Conservation (phyloP, 2,113 vertebrate genomes). For the Thomomys bottae region DNA sequence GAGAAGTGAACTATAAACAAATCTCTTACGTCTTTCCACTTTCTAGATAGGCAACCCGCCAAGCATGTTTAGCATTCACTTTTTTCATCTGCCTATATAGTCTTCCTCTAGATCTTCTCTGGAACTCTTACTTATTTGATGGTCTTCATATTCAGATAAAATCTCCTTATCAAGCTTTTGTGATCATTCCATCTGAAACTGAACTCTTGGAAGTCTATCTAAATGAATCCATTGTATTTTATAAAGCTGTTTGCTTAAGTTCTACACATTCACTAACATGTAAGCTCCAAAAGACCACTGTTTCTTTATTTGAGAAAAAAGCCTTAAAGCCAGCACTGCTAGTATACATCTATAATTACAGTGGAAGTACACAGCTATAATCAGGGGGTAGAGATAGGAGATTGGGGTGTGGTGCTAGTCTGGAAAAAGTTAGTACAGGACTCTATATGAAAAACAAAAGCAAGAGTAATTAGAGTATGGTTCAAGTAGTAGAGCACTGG, state of each 20-base stretch:
- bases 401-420: too few species aligned
- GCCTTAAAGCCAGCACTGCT: too few species aligned
- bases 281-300: too few species aligned
- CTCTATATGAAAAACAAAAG: too few species aligned
- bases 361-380: too few species aligned
- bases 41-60: neutral
- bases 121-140: neutral
- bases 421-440: too few species aligned
- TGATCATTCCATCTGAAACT: neutral
- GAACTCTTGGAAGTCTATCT: neutral
- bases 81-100: neutral
- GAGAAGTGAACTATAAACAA: neutral
- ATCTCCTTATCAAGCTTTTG: neutral
- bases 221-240: neutral
- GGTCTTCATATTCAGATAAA: neutral
- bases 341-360: too few species aligned
- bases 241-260: neutral
- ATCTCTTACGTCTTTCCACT: neutral
- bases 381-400: too few species aligned
- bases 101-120: neutral
- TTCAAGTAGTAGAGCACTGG: too few species aligned
- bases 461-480: too few species aligned
- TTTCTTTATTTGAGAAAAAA: too few species aligned
- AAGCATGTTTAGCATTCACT: neutral
- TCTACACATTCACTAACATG: neutral